Conservation (phyloP, 2,797 vertebrate species). For the Scyliorhinus canicula region DNA sequence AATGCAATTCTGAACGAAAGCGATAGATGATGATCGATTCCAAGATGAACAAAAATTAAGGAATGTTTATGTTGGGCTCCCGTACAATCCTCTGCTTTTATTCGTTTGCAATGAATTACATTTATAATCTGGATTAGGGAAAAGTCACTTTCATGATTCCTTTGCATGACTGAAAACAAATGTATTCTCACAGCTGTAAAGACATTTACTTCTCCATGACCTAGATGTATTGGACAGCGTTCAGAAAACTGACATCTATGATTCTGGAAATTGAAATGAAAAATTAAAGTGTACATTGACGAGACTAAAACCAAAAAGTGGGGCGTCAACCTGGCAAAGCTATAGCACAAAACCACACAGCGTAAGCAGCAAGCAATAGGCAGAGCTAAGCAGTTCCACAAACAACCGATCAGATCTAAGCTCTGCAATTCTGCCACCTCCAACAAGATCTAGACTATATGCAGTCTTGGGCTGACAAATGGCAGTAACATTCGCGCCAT, state of each 20-base stretch:
- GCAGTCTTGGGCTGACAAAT: too few relatives aligned
- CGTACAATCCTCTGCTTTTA: neutral
- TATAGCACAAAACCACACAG: too few relatives aligned
- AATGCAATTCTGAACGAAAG: neutral
- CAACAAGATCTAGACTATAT: too few relatives aligned
- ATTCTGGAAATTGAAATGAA: neutral
- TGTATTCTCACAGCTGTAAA: conserved; percentile 1
- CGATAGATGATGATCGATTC: neutral
- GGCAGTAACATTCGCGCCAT: too few relatives aligned
- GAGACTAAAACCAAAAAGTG: neutral
- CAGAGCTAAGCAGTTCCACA: too few relatives aligned
- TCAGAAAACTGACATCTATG: neutral
- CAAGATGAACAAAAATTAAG: neutral
- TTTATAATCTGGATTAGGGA: neutral
- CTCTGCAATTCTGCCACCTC: too few relatives aligned
- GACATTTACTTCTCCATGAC: neutral
- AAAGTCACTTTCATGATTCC: neutral
- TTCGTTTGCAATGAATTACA: neutral
- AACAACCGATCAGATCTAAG: too few relatives aligned
- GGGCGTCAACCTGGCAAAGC: too few relatives aligned
- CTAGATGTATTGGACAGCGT: neutral
- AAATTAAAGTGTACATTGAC: neutral
- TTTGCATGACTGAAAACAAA: neutral
- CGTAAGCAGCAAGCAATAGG: too few relatives aligned
- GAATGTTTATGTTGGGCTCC: neutral